phyloP scores from a whole-genome alignment of 2,113 vertebrate genomes.

The Mirounga angustirostris region DNA sequence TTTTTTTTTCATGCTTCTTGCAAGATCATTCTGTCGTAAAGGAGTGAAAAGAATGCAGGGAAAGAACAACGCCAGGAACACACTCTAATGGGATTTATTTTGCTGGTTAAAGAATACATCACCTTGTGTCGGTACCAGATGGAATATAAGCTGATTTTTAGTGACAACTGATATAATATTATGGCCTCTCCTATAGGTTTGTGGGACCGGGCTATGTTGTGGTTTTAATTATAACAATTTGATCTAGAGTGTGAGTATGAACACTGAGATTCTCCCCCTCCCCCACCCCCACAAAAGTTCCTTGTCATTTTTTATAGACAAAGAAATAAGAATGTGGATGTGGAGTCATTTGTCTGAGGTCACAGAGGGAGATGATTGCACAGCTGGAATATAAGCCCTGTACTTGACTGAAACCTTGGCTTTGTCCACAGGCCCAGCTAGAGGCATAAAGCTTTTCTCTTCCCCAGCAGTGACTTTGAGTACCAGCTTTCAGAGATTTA shows the following conservation, averaged over 20 bases:
- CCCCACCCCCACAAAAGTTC: not conserved
- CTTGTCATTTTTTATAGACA: conserved; percentile 61
- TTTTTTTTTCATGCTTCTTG: not conserved
- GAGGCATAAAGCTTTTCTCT: conserved; percentile 64
- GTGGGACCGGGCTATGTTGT: not conserved
- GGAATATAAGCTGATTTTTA: conserved; percentile 38
- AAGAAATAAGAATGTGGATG: conserved; percentile 55
- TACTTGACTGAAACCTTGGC: conserved; percentile 54
- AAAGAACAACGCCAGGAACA: not conserved
- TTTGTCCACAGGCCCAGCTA: conserved; percentile 51
- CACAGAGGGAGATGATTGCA: conserved; percentile 41
- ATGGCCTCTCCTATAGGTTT: not conserved
- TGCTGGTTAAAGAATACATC: conserved; percentile 33
- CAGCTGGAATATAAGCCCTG: conserved; percentile 41
- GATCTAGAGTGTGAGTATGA: conserved; percentile 57
- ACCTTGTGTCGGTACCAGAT: conserved; percentile 8
- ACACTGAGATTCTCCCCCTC: not conserved
- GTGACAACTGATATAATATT: conserved; percentile 29
- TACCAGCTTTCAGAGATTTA: conserved; percentile 66
- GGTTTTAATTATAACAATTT: conserved; percentile 56
- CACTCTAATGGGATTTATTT: conserved; percentile 34
- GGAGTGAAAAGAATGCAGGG: conserved; percentile 26
- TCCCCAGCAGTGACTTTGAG: conserved; percentile 44
- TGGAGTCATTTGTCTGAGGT: conserved; percentile 55
- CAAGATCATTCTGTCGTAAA: conserved; percentile 33